These are phyloP conservation scores for Pinctada fucata DNA, from an alignment of 2,888 invertebrate species.

Conservation along the genomic window DNA sequence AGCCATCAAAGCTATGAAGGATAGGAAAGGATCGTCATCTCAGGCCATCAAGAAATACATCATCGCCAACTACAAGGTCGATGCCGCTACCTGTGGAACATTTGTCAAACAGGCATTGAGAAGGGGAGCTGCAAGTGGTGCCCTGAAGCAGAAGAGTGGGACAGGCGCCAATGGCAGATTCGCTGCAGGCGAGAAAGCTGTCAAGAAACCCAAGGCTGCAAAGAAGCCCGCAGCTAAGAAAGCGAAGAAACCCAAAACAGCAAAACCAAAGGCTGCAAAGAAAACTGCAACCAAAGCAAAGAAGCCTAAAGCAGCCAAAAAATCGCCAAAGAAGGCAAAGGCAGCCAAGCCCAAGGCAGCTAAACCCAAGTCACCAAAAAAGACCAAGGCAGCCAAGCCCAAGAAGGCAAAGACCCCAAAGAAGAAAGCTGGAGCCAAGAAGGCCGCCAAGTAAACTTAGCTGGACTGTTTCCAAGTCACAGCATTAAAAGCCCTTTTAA, in stretches of 20 bases:
- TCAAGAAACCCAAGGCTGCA: constrained; percentile 16
- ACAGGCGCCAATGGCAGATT: constrained; percentile 28
- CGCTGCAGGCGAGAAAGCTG: constrained; percentile 12
- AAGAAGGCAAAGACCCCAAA: neutral
- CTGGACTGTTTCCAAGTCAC: neutral
- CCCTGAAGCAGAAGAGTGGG: constrained; percentile 26
- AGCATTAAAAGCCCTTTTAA: constrained; percentile 22
- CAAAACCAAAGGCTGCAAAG: constrained; percentile 24
- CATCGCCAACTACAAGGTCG: constrained; percentile 24
- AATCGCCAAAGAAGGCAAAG: constrained; percentile 16
- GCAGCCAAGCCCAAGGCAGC: constrained; percentile 13
- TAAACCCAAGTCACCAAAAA: constrained; percentile 3
- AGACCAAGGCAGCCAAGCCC: constrained; percentile 5
- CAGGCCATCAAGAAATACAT: constrained; percentile 30
- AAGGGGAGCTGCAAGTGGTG: constrained; percentile 18
- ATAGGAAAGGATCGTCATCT: constrained; percentile 28
- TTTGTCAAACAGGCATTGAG: constrained; percentile 20
- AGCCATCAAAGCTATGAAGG: constrained; percentile 29
- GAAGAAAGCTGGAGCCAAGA: neutral
- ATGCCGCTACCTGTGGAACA: constrained; percentile 5
- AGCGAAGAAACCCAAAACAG: constrained; percentile 26
- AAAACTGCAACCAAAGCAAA: constrained; percentile 13
- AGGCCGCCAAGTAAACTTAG: constrained; percentile 16
- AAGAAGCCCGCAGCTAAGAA: constrained; percentile 23
- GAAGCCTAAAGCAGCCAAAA: constrained; percentile 7